Conservation (phyloP, 1,140 invertebrate species). For the Listronotus oregonensis region DNA sequence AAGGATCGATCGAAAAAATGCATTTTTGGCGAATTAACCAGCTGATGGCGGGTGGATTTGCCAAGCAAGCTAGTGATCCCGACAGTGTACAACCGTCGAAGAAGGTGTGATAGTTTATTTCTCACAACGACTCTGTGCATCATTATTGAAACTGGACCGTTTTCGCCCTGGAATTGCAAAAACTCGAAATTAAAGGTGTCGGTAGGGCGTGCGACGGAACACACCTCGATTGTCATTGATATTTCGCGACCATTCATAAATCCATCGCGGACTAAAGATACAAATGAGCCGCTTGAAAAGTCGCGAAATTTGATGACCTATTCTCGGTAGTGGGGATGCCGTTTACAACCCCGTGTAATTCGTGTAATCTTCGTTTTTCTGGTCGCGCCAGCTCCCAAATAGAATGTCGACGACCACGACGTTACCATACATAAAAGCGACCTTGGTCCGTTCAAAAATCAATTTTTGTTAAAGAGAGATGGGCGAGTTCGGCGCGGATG, state of each 20-base stretch:
- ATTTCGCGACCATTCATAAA: conserved; percentile 50
- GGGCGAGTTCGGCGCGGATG: too few relatives aligned
- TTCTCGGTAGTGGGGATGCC: conserved; percentile 46
- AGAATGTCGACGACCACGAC: conserved; percentile 74
- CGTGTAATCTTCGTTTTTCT: conserved; percentile 39
- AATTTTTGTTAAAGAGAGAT: too few relatives aligned
- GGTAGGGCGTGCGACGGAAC: conserved; percentile 50
- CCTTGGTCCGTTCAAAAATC: too few relatives aligned
- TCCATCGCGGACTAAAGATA: conserved; percentile 32
- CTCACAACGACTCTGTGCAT: not conserved
- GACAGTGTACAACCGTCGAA: conserved; percentile 29
- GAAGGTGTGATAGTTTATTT: conserved; percentile 30
- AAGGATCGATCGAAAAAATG: conserved; percentile 41
- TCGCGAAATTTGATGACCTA: conserved; percentile 46
- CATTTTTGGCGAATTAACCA: conserved; percentile 53
- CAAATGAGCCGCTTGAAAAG: conserved; percentile 46
- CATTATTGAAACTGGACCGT: conserved; percentile 1
- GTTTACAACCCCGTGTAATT: conserved; percentile 46
- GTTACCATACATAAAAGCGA: too few relatives aligned
- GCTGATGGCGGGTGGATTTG: conserved; percentile 56
- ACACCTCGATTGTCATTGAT: conserved; percentile 52
- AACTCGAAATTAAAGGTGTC: conserved; percentile 14
- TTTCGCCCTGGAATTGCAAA: conserved; percentile 1
- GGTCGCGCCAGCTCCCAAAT: conserved; percentile 27
- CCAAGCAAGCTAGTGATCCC: conserved; percentile 40